phyloP scores from a whole-genome alignment of 2,113 vertebrate genomes.

The Bufo bufo region DNA sequence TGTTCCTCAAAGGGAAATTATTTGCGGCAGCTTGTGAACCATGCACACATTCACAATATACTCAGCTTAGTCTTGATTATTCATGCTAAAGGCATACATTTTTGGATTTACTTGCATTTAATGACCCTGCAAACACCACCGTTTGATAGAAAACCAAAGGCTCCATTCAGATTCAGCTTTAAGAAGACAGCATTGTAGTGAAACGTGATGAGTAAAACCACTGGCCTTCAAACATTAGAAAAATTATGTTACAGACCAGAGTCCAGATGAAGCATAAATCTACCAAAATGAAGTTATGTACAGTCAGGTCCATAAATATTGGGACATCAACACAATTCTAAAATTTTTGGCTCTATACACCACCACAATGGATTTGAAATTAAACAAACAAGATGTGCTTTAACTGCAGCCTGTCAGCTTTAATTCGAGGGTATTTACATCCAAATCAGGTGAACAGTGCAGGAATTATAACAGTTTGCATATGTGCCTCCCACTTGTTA shows the following conservation, averaged over 20 bases:
- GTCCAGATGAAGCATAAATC: not conserved
- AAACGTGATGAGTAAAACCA: not conserved
- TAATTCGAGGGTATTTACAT: no score
- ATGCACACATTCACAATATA: slow-evolving; percentile 50
- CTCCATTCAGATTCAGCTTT: not conserved
- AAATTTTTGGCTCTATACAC: no score
- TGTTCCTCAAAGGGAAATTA: slow-evolving; percentile 57
- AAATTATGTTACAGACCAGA: not conserved
- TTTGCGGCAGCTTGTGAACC: slow-evolving; percentile 53
- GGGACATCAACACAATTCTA: no score
- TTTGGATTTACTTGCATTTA: slow-evolving; percentile 57
- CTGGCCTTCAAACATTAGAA: not conserved
- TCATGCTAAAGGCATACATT: slow-evolving; percentile 55
- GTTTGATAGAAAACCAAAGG: slow-evolving; percentile 35
- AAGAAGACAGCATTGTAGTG: slow-evolving; percentile 14
- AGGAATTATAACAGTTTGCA: no score
- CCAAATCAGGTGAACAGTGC: no score
- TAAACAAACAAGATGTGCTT: no score
- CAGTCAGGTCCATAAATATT: no score
- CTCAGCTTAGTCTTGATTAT: slow-evolving; percentile 50
- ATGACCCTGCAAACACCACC: slow-evolving; percentile 55
- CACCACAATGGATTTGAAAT: no score
- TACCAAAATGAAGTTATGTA: not conserved
- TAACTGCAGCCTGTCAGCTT: no score
- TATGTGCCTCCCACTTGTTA: no score